Base-by-base conservation (phyloP, 92 coral and sea anemone species). In the Montipora capitata region DNA sequence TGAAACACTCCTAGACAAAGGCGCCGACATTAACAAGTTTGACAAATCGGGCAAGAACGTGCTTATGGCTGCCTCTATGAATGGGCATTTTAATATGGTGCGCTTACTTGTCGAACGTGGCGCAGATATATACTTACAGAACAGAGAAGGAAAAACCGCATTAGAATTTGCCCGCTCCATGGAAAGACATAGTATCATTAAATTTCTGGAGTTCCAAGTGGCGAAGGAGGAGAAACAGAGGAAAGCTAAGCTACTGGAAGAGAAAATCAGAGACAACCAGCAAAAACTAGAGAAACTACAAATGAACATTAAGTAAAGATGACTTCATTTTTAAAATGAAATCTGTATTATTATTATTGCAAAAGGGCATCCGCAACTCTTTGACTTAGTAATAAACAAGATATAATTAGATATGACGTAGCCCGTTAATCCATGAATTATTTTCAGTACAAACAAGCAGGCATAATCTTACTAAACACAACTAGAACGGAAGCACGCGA, bases 41-140 rank as follows among this genome's bases (percentile, higher is more conserved):
- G 99, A 98, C 83, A 98, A 96, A 71, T 96, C 97, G 12, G 98
- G 98, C 16, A 98, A 98, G 78, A 94, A 98, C 5, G 94, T 98
- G 5, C 72, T 98, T 10, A 98, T 98, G 99, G 98, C 98, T 64
- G 99, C 99, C 16, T 18, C 99, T 14, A 90, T 98, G 94, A 98
- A 98, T 78, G 99, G 99, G 64, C 96, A 98, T 76, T 93, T 98
- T 64, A 96, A 92, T 49, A 87, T 98, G 40, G 99, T 98, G 41
- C 93, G 98, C 13, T 82, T 98, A 76, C 98, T 98, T 13, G 94
- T 98, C 73, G 98, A 98, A 69, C 96, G 96, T 76, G 99, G 99
- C 0, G 99, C 98, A 8, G 96, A 98, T 63, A 85, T 98, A 87
- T 92, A 91, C 72, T 69, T 92, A 45, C 86, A 93, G 69, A 98